Evolutionary conservation across 1,140 invertebrate species (phyloP), one percentile per base, ranked within the genome.

Genomic region (Apolygus lucorum): DNA sequence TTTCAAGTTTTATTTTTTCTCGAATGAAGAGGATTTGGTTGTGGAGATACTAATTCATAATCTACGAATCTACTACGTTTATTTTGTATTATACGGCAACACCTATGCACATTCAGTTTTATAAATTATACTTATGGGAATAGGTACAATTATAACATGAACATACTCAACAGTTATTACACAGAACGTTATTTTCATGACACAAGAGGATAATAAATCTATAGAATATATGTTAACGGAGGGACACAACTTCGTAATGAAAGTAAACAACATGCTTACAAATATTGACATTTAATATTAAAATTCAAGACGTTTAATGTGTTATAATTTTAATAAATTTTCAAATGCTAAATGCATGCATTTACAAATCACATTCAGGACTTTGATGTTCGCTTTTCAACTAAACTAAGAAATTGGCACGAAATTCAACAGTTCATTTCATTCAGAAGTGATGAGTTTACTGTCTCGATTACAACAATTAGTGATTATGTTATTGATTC

Each of bases 61-160:
- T 42, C 54, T 59, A 59, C 22, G 8, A 11, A 24, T 11, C 54
- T 59, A 59, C 54, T 59, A 59, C 54, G 22, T 24, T 17, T 17
- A 59, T 59, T 11, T 24, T 59, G 13, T 59, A 17, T 59, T 22
- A 59, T 59, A 59, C 22, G 54, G 54, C 54, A 59, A 59, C 54
- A 59, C 54, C 54, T 59, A 59, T 17, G 54, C 54, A 59, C 54
- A 59, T 59, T 59, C 54, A 59, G 11, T 59, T 14, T 11, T 11
- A 59, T 42, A 42, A 42, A 42, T 42, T 42, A 42, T 42, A 42
- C 4, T 42, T 42, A 42, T 59, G 54, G 54, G 22, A 59, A 24
- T 59, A 59, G 54, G 54, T 59, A 59, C 54, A 59, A 14, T 59
- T 59, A 59, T 59, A 59, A 59, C 54, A 59, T 24, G 54, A 59